Base-by-base conservation (phyloP, 1,140 invertebrate species). In the Polypedilum vanderplanki region DNA sequence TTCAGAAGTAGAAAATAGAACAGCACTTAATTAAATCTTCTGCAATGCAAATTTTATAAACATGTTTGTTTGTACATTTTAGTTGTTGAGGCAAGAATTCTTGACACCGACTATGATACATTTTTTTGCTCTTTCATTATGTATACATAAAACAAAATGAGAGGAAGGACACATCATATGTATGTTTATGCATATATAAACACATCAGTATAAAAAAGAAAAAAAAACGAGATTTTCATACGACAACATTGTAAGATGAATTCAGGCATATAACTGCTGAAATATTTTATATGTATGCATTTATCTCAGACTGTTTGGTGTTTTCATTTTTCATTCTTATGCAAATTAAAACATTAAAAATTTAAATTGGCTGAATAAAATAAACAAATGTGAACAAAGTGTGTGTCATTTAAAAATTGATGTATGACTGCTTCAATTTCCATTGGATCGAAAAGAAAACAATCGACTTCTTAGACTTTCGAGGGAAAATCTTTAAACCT, bases 281-380 rank as follows among this genome's bases (percentile, higher is more conserved):
- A 33, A 33, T 33, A 33, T 33, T 3, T n/a, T 33, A 5, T 33
- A 33, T 5, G 5, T 33, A 33, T 33, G 24, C 24, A 33, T 33
- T 3, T 33, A 33, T 33, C 5, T 33, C 5, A 5, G 24, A 5
- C 5, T 33, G 24, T 33, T 33, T 33, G 2, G 5, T 57, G 46
- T n/a, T n/a, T n/a, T 57, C 46, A 57, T 57, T 57, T 57, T 57
- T 4, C 9, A 57, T 57, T 57, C 46, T 57, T 57, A 57, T 57
- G 46, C 46, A 57, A 57, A 57, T 57, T 57, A 57, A 57, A 57
- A 57, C 46, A 57, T 57, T 57, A 57, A 57, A 57, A 57, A 57
- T 57, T 57, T 33, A 57, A 57, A 57, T n/a, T 9, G 15, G 46
- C 46, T 57, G 46, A 57, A 15, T 12, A 57, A n/a, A 12, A 57